Base-by-base conservation (phyloP, 2,113 vertebrate genomes). In the Dinomys branickii region DNA sequence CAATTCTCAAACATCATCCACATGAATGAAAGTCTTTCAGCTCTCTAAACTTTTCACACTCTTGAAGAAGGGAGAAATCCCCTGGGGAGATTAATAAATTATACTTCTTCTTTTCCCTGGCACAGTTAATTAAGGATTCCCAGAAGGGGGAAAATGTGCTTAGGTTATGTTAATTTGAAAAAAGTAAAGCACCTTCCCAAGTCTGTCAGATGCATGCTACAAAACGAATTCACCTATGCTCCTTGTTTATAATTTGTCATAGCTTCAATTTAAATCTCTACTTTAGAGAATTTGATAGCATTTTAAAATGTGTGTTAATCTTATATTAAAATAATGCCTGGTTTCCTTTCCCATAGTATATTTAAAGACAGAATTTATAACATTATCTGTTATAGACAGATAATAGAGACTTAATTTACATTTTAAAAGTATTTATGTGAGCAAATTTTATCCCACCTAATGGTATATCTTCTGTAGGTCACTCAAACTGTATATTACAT, bases 281-380 rank as follows among this genome's bases (percentile, higher is more conserved):
- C 24, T 91, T 88, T 85, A 9, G 71, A 91, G 9, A 83, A 0
- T n/a, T 50, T 52, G 54, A 50, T 7, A 67, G 17, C 5, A 30
- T 56, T 77, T 44, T 33, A 33, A 85, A 81, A 50, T 41, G 13
- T 71, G 65, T 63, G 47, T 75, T 94, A 73, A 19, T 81, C 13
- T 69, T 41, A 38, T n/a, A 61, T 38, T 69, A 82, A 94, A 88
- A 85, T 20, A 85, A 71, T 77, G 30, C 56, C 50, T 28, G 44
- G 1, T 78, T n/a, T 77, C 22, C 13, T 84, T 89, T 88, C 19
- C 33, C 63, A 52, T 47, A 65, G 67, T 17, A 61, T 59, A 24
- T 56, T 63, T 93, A 90, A 78, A 56, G 28, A 90, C 20, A 83
- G 2, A 85, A 78, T 78, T 78, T 92, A 59, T 80, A 3, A 71